Conservation (phyloP, 2,113 vertebrate genomes). For the Albula goreensis region DNA sequence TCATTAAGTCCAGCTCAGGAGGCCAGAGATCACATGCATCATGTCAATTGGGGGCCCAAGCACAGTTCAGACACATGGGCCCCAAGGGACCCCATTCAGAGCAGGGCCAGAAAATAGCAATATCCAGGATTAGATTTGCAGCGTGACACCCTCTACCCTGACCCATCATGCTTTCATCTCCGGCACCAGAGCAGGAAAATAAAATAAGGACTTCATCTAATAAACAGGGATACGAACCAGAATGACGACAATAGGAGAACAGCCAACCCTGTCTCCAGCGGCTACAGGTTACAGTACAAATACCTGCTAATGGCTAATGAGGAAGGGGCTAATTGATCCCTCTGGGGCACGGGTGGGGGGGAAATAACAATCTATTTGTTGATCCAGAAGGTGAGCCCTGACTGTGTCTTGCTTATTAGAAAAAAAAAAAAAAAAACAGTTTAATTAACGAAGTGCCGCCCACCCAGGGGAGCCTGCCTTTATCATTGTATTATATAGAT, state of each 20-base stretch:
- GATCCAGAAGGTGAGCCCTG: neutral
- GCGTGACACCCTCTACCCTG: too few relatives aligned
- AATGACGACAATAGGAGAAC: neutral
- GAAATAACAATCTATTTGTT: slow-evolving; percentile 10
- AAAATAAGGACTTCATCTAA: neutral
- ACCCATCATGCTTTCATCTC: too few relatives aligned
- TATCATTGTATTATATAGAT: neutral
- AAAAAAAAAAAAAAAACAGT: slow-evolving; percentile 2
- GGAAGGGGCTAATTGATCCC: slow-evolving; percentile 17
- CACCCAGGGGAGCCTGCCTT: neutral
- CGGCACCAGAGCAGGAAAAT: neutral
- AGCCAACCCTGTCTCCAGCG: neutral
- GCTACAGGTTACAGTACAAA: neutral
- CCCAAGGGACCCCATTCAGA: too few relatives aligned
- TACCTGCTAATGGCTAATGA: slow-evolving; percentile 6
- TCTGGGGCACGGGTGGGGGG: neutral
- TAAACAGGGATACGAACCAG: neutral
- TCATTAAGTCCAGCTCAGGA: too few relatives aligned
- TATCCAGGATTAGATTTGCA: too few relatives aligned
- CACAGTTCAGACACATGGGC: too few relatives aligned
- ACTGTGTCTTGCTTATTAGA: neutral
- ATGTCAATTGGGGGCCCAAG: too few relatives aligned
- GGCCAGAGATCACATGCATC: too few relatives aligned
- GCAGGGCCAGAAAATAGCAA: too few relatives aligned
- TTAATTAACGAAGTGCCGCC: neutral